Evolutionary conservation across 1,140 invertebrate genomes (phyloP).

Genomic region (Dolichoris vasculosae): DNA sequence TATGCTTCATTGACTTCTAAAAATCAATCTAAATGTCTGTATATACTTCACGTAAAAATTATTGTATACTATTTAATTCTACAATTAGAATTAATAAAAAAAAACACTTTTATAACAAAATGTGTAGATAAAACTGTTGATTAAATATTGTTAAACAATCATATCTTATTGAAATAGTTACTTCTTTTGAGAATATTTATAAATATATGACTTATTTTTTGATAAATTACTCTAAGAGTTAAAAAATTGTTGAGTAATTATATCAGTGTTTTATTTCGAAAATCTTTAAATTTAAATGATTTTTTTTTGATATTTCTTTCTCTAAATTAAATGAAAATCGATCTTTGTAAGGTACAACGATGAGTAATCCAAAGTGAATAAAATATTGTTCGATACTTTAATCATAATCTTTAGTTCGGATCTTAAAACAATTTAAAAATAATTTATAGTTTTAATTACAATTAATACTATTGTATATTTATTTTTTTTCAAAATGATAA

Average conservation of each 20-base stretch:
- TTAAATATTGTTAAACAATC: too few species aligned
- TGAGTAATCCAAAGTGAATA: not conserved
- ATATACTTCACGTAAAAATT: not conserved
- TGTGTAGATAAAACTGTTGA: not conserved
- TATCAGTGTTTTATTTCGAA: not conserved
- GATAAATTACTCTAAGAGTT: not conserved
- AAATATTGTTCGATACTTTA: not conserved
- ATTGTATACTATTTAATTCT: not conserved
- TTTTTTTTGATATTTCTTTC: not conserved
- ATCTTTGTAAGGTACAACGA: not conserved
- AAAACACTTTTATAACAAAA: not conserved
- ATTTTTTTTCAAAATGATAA: not conserved
- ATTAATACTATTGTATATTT: not conserved
- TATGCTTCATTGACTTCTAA: not conserved
- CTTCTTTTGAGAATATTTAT: too few species aligned
- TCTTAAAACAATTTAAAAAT: not conserved
- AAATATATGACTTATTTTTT: not conserved
- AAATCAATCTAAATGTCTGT: not conserved
- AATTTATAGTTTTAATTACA: not conserved
- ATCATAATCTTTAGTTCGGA: not conserved
- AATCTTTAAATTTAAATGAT: not conserved
- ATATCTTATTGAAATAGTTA: too few species aligned
- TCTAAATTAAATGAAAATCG: slow-evolving; percentile 3
- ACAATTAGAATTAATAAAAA: not conserved
- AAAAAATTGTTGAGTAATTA: not conserved